A percentile compares a stretch with the other conserved stretches of the same genome.
phyloP scores from a whole-genome alignment of 2,113 vertebrate species.

The Oriolus oriolus region DNA sequence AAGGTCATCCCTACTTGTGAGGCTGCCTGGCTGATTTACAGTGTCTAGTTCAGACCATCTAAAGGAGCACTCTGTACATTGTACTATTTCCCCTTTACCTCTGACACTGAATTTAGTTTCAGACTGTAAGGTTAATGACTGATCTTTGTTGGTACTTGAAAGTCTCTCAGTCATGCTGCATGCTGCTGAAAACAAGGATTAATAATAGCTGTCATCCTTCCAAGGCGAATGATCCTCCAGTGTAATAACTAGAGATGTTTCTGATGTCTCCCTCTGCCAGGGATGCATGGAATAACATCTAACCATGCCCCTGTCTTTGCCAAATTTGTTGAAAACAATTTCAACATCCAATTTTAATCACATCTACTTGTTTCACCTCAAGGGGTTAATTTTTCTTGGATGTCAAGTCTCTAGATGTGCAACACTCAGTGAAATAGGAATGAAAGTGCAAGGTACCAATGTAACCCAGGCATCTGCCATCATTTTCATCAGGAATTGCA shows the following conservation, averaged over 20 bases:
- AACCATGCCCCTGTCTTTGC: background rate
- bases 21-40: background rate
- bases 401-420: background rate
- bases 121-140: background rate
- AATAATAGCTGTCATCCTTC: background rate
- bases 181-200: background rate
- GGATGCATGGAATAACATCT: background rate
- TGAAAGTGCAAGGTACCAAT: background rate
- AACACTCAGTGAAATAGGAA: background rate
- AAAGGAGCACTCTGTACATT: background rate
- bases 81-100: background rate
- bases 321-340: background rate
- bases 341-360: background rate
- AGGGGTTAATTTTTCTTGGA: background rate
- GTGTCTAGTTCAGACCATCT: background rate
- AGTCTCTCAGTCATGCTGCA: background rate
- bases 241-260: background rate
- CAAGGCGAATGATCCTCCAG: background rate
- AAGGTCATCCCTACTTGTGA: background rate
- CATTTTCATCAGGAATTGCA: background rate
- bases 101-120: background rate
- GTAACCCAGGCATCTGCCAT: background rate
- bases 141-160: background rate
- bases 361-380: background rate
- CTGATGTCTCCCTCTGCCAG: constrained; percentile 19